Conservation (phyloP, 30 jellyfish, hydroid and myxozoan species). For the Chrysaora quinquecirrha region DNA sequence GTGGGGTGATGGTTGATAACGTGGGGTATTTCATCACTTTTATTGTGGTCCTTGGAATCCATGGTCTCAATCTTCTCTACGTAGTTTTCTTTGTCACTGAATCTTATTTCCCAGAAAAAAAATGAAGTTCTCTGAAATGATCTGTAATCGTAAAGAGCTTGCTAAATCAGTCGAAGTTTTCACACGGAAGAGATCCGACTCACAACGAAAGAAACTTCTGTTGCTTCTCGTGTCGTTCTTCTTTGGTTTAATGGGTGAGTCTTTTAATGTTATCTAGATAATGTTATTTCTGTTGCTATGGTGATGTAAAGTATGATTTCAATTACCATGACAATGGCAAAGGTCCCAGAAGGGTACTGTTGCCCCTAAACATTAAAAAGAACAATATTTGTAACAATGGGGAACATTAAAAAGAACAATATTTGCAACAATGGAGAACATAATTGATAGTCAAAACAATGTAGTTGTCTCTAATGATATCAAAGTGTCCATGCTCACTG, state of each 20-base stretch:
- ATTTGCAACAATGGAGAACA: no score
- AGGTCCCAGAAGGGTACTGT: no score
- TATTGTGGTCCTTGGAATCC: slow-evolving; percentile 52
- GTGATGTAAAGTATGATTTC: not conserved
- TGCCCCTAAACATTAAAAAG: no score
- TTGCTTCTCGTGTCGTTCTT: slow-evolving; percentile 55
- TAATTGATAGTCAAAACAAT: no score
- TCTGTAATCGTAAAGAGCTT: slow-evolving; percentile 4
- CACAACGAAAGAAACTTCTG: slow-evolving; percentile 24
- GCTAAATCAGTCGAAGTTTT: slow-evolving; percentile 39
- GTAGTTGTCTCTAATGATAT: no score
- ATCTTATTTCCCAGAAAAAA: slow-evolving; percentile 58
- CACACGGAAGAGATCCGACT: slow-evolving; percentile 40
- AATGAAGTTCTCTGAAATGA: slow-evolving; percentile 6
- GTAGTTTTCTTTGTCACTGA: slow-evolving; percentile 55
- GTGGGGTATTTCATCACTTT: slow-evolving; percentile 73
- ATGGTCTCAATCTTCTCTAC: slow-evolving; percentile 43
- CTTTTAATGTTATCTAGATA: no score
- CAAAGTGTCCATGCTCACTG: no score
- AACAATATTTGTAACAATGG: no score
- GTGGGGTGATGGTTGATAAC: slow-evolving; percentile 79
- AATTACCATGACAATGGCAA: no score
- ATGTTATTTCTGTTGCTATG: not conserved
- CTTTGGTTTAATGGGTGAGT: slow-evolving; percentile 55
- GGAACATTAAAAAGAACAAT: no score